Evolutionary conservation across 2,888 invertebrate genomes (phyloP).

Genomic region (Drosophila merina): DNA sequence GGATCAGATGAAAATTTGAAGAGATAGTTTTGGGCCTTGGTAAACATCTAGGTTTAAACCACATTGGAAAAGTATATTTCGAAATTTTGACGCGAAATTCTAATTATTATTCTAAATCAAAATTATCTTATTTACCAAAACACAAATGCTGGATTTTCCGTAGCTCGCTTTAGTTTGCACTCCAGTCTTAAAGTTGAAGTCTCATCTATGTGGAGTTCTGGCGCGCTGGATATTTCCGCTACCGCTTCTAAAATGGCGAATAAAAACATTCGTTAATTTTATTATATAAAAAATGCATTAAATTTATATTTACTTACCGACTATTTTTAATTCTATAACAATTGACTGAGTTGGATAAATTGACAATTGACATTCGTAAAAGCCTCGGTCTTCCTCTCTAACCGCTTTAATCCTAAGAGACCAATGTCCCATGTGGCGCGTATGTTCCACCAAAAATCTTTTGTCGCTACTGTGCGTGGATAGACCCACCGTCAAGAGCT

Average conservation of each 20-base stretch:
- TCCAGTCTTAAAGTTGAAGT: conserved; percentile 83
- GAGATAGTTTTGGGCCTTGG: no score
- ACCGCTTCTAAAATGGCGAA: conserved; percentile 79
- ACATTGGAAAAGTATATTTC: no score
- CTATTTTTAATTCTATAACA: conserved; percentile 87
- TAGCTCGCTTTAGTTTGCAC: conserved; percentile 83
- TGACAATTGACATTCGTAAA: conserved; percentile 88
- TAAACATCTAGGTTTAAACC: no score
- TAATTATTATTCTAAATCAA: no score
- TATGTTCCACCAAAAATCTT: conserved; percentile 87
- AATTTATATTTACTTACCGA: conserved; percentile 85
- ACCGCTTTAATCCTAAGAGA: conserved; percentile 84
- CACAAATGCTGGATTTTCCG: conserved; percentile 84
- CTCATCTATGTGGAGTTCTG: conserved; percentile 84
- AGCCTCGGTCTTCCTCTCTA: conserved; percentile 83
- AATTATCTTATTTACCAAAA: no score
- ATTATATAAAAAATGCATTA: background rate
- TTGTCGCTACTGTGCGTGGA: conserved; percentile 88
- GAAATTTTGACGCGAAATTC: no score
- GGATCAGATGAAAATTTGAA: no score
- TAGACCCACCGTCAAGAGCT: conserved; percentile 87
- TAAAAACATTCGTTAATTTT: background rate
- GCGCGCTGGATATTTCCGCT: conserved; percentile 83
- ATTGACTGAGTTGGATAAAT: conserved; percentile 88
- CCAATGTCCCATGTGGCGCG: conserved; percentile 86